These are phyloP conservation scores for Heteromyza rotundicornis DNA, from an alignment of 2,888 invertebrate genomes.

Conservation along the genomic window DNA sequence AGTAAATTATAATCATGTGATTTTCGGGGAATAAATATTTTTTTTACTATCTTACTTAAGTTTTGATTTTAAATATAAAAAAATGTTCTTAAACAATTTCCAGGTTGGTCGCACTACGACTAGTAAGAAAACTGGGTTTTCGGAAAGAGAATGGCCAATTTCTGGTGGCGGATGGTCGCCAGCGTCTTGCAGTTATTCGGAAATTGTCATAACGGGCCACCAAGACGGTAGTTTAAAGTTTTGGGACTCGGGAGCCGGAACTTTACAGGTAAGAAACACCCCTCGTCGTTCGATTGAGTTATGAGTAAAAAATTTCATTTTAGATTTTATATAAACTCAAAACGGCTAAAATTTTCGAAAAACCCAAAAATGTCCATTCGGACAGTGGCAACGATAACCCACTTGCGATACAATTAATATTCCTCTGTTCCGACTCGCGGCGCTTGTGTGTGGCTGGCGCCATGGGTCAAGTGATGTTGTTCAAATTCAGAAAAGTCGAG, in stretches of 20 bases:
- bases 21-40: not conserved
- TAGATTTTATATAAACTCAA: slow-evolving; percentile 93
- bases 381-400: slow-evolving; percentile 81
- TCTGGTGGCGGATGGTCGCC: slow-evolving; percentile 96
- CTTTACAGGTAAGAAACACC: slow-evolving; percentile 77
- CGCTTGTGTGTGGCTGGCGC: slow-evolving; percentile 87
- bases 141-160: slow-evolving; percentile 95
- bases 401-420: slow-evolving; percentile 86
- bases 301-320: too few species aligned
- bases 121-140: slow-evolving; percentile 83
- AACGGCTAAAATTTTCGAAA: slow-evolving; percentile 79
- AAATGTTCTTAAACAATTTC: slow-evolving; percentile 12
- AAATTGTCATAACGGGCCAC: slow-evolving; percentile 98
- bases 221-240: slow-evolving; percentile 98
- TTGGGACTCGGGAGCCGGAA: slow-evolving; percentile 98
- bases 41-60: too few species aligned
- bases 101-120: slow-evolving; percentile 74
- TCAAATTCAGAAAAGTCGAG: slow-evolving; percentile 94
- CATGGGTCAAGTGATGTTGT: slow-evolving; percentile 91
- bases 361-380: slow-evolving; percentile 69
- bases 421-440: slow-evolving; percentile 92
- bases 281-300: too few species aligned
- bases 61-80: too few species aligned
- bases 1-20: too few species aligned
- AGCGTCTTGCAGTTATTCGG: slow-evolving; percentile 95